Conservation (phyloP, 2,113 vertebrate genomes). For the Nycticebus coucang region DNA sequence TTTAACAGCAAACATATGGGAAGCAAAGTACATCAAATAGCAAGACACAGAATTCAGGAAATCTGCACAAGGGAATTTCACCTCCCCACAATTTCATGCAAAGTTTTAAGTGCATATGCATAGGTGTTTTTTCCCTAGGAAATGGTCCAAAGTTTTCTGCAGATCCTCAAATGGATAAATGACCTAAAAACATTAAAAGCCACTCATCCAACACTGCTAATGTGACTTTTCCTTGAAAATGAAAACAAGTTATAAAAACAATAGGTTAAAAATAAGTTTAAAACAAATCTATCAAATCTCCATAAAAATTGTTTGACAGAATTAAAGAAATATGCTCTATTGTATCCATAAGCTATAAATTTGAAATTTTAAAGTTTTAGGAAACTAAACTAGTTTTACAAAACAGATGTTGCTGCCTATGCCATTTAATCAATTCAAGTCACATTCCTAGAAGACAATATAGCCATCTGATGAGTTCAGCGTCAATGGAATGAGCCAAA, state of each 20-base stretch:
- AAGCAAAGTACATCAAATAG: background rate
- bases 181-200: background rate
- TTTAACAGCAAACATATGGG: background rate
- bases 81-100: background rate
- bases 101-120: background rate
- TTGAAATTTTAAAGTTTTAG: slow-evolving; percentile 69
- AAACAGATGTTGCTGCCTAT: slow-evolving; percentile 72
- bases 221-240: slow-evolving; percentile 44
- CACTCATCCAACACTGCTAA: slow-evolving; percentile 22
- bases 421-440: slow-evolving; percentile 74
- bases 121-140: background rate
- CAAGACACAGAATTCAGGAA: background rate
- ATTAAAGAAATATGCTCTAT: slow-evolving; percentile 63
- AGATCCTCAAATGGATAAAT: background rate
- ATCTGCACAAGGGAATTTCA: background rate
- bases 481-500: slow-evolving; percentile 57
- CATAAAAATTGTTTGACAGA: slow-evolving; percentile 17
- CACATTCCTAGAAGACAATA: slow-evolving; percentile 74
- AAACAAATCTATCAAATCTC: slow-evolving; percentile 55
- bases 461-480: slow-evolving; percentile 76
- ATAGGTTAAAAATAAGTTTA: slow-evolving; percentile 27
- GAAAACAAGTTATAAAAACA: slow-evolving; percentile 18
- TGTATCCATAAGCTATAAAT: slow-evolving; percentile 58
- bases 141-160: background rate
- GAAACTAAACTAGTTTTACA: slow-evolving; percentile 60